These are phyloP conservation scores for Aegithalos caudatus DNA, from an alignment of 2,113 vertebrate species.

Conservation along the genomic window DNA sequence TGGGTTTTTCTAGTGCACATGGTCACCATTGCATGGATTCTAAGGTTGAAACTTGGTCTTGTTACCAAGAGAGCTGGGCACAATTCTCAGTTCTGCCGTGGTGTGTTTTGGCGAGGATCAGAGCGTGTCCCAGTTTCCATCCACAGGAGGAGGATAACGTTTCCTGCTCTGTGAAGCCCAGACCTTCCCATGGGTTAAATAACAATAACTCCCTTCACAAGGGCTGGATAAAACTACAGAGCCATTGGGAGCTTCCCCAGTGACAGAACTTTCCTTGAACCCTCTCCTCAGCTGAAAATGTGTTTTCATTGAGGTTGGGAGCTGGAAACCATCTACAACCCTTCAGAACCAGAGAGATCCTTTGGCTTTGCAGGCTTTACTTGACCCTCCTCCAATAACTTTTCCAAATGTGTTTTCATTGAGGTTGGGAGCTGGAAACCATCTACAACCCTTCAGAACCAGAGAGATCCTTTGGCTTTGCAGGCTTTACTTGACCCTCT, in stretches of 20 bases:
- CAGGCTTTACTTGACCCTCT: neutral
- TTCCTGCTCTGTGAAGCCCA: neutral
- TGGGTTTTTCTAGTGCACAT: neutral
- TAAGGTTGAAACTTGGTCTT: neutral
- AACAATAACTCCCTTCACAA: neutral
- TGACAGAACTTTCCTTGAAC: neutral
- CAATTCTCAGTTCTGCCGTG: neutral
- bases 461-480: neutral
- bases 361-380: neutral
- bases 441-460: neutral
- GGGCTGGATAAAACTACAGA: neutral
- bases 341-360: neutral
- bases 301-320: neutral
- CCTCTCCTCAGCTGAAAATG: neutral
- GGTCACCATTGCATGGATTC: neutral
- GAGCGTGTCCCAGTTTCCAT: constrained; percentile 8
- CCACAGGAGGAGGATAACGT: neutral
- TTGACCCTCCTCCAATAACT: neutral
- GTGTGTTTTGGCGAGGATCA: rapidly evolving
- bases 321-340: neutral
- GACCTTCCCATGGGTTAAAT: neutral
- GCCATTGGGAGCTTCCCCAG: neutral
- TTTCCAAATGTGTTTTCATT: neutral
- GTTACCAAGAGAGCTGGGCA: neutral
- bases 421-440: neutral